Conservation (phyloP, 1,140 invertebrate genomes). For the Triops longicaudatus region DNA sequence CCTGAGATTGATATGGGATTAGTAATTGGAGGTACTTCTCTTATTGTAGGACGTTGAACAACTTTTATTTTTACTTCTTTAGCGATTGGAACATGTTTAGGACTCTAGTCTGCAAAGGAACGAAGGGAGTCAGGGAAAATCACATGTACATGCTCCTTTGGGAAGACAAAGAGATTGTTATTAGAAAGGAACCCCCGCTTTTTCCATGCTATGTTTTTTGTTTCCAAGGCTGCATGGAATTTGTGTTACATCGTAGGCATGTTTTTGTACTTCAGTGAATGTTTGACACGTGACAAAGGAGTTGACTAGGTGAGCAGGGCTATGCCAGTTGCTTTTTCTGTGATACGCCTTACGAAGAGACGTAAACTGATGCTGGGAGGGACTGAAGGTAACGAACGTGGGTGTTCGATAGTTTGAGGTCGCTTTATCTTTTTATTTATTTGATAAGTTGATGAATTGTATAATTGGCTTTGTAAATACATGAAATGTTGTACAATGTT, state of each 20-base stretch:
- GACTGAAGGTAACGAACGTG: neutral
- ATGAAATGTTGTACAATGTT: too few relatives aligned
- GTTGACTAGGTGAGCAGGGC: neutral
- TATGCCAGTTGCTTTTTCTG: neutral
- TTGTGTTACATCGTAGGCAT: slow-evolving; percentile 25
- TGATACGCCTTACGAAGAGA: neutral
- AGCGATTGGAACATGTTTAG: slow-evolving; percentile 22
- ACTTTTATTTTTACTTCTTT: slow-evolving; percentile 22
- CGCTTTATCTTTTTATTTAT: neutral
- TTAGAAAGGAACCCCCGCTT: too few relatives aligned
- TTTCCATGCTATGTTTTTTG: neutral
- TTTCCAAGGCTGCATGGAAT: neutral
- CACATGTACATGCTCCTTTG: slow-evolving; percentile 17
- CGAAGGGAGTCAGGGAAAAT: slow-evolving; percentile 4
- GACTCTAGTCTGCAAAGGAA: neutral
- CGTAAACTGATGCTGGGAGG: neutral
- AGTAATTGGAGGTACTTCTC: neutral
- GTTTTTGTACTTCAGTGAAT: slow-evolving; percentile 24
- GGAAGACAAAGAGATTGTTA: neutral
- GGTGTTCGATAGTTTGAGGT: neutral
- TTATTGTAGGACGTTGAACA: slow-evolving; percentile 27
- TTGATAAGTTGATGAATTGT: neutral
- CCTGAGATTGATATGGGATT: slow-evolving; percentile 5
- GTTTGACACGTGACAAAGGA: neutral
- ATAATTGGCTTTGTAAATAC: too few relatives aligned